These are phyloP conservation scores for Diplodus sargus DNA, from an alignment of 2,797 vertebrate genomes.

Conservation along the genomic window DNA sequence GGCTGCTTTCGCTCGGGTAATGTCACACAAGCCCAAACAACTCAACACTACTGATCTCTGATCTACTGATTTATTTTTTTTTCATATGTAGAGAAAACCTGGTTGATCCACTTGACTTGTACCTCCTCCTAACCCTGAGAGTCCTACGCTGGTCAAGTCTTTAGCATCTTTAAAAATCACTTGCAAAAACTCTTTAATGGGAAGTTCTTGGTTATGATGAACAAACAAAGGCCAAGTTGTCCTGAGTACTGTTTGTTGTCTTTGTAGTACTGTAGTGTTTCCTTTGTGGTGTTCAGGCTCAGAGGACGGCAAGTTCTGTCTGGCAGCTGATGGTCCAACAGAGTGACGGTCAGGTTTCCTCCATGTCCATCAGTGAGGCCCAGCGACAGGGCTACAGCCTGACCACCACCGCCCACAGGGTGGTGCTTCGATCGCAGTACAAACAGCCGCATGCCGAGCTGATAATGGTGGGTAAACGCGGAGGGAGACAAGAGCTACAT, in stretches of 20 bases:
- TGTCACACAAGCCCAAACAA: neutral
- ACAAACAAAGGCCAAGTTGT: too few relatives aligned
- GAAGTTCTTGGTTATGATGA: neutral
- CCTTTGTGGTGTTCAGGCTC: slow-evolving; percentile 56
- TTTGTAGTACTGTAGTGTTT: neutral
- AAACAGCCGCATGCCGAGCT: slow-evolving; percentile 67
- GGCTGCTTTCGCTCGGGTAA: slow-evolving; percentile 62
- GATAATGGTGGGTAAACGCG: slow-evolving; percentile 54
- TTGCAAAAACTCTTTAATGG: neutral
- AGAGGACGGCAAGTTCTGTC: slow-evolving; percentile 41
- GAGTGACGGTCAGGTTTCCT: slow-evolving; percentile 63
- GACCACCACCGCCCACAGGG: slow-evolving; percentile 64
- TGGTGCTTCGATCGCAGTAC: slow-evolving; percentile 77
- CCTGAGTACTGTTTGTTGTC: neutral
- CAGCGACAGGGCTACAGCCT: slow-evolving; percentile 78
- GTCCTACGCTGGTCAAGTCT: neutral
- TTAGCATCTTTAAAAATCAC: neutral
- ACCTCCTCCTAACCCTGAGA: too few relatives aligned
- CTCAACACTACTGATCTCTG: neutral
- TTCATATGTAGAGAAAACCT: too few relatives aligned
- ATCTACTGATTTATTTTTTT: too few relatives aligned
- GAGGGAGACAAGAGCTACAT: neutral
- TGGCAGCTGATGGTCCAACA: slow-evolving; percentile 84
- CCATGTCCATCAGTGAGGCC: slow-evolving; percentile 71
- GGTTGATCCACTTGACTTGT: neutral